These are phyloP conservation scores for Camponotus fellah DNA, from an alignment of 2,888 invertebrate species.

Conservation along the genomic window DNA sequence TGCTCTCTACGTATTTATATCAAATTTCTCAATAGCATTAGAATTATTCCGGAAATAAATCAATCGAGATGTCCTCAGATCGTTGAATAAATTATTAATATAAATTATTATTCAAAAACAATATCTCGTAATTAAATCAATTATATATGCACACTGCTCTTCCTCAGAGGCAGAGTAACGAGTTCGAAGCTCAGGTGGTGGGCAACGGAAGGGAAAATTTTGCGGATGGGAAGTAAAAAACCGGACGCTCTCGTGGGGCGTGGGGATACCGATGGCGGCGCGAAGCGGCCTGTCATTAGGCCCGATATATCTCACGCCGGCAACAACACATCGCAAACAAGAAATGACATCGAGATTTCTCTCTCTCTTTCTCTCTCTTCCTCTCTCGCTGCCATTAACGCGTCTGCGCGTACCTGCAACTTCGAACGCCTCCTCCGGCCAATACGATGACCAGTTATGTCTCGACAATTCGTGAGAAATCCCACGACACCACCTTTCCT, in stretches of 20 bases:
- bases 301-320: conserved; percentile 77
- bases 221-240: conserved; percentile 53
- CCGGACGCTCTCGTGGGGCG: conserved; percentile 21
- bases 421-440: conserved; percentile 64
- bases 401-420: conserved; percentile 77
- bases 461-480: conserved; percentile 72
- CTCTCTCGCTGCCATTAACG: conserved; percentile 76
- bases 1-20: background rate
- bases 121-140: conserved; percentile 15
- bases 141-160: conserved; percentile 4
- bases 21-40: background rate
- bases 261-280: conserved; percentile 67
- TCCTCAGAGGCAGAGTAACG: background rate
- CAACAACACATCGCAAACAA: conserved; percentile 77
- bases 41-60: background rate
- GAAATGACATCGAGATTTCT: conserved; percentile 75
- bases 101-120: background rate
- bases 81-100: conserved; percentile 8
- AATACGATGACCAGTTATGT: conserved; percentile 60
- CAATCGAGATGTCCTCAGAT: background rate
- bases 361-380: conserved; percentile 47
- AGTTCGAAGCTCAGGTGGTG: background rate
- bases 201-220: conserved; percentile 36
- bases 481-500: conserved; percentile 60
- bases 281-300: conserved; percentile 78